Evolutionary conservation across 2,797 vertebrate genomes (phyloP), one percentile per base, ranked within the genome.

Genomic region (Glyptemys insculpta): DNA sequence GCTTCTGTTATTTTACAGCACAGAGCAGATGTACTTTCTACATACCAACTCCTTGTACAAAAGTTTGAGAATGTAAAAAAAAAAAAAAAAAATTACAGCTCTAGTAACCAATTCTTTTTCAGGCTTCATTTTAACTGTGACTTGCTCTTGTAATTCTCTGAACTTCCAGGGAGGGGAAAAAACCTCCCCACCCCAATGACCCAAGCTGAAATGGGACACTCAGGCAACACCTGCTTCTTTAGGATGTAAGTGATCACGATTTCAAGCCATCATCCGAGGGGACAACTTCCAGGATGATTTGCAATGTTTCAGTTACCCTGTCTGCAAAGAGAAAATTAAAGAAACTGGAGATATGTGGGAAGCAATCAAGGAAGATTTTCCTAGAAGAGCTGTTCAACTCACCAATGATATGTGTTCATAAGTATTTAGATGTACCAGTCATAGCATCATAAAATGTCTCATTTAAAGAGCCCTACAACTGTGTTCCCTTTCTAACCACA

Each of bases 251-350:
- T 72, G 90, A 95, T 98, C 97, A 98, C 31, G 93, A 97, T 92
- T 97, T 97, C 89, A 94, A 92, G 76, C 95, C 96, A 83, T 98
- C 97, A 86, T 99, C 99, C 79, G 99, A 86, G 81, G 99, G 99
- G 83, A 99, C 93, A 12, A 99, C 99, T 98, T 99, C 98, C 97
- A 99, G 95, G 94, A 99, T 95, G 97, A 99, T 99, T 98, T 99
- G 99, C 96, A 99, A 89, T 44, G 97, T 98, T 98, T 96, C 97
- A 94, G 99, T 99, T 92, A 98, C 87, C 50, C 83, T 98, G 53
- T 98, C 99, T 99, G 98, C 80, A 97, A 98, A 97, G 88, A 98
- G 21, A 98, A 90, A 95, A 95, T 79, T 50, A 92, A 3, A 86
- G 21, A 87, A 4, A 12, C 21, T n/a, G 25, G 49, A 82, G 80